Conservation (phyloP, 2,797 vertebrate genomes). For the Sebastes flavidus region DNA sequence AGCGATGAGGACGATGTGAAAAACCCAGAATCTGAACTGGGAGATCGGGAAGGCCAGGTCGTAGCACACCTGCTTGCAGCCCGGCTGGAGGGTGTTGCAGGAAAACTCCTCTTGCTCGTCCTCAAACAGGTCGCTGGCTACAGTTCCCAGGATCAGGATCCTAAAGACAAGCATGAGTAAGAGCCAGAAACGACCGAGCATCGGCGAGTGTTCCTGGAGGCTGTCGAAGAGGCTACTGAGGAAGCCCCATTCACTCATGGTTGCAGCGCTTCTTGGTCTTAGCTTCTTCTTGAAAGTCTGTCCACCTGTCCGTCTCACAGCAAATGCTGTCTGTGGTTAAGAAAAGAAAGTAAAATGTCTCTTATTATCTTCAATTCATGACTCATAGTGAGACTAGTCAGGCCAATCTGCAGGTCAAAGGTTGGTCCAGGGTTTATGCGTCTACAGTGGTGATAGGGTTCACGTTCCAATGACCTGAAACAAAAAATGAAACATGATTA, state of each 20-base stretch:
- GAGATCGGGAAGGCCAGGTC: slow-evolving; percentile 93
- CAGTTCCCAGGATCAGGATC: slow-evolving; percentile 91
- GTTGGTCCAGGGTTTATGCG: not conserved
- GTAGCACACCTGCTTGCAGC: slow-evolving; percentile 93
- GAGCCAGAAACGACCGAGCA: slow-evolving; percentile 94
- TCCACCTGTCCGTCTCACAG: not conserved
- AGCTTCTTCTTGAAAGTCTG: not conserved
- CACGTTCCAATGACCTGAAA: slow-evolving; percentile 5
- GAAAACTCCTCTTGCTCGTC: slow-evolving; percentile 93
- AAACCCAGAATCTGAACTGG: slow-evolving; percentile 96
- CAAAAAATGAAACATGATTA: not conserved
- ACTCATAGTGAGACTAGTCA: not conserved
- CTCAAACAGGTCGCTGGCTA: slow-evolving; percentile 91
- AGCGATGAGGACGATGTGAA: slow-evolving; percentile 92
- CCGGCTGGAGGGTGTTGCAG: slow-evolving; percentile 94
- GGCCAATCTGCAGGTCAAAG: not conserved
- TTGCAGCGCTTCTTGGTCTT: not conserved
- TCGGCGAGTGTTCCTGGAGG: slow-evolving; percentile 89
- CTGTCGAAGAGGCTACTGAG: slow-evolving; percentile 85
- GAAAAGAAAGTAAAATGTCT: slow-evolving; percentile 7
- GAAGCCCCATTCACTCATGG: slow-evolving; percentile 92
- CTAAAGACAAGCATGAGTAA: slow-evolving; percentile 93
- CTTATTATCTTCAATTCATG: not conserved
- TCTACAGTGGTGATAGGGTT: not conserved
- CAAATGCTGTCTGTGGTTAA: not conserved